phyloP scores from a whole-genome alignment of 2,113 vertebrate species.

The Lepisosteus osseus region DNA sequence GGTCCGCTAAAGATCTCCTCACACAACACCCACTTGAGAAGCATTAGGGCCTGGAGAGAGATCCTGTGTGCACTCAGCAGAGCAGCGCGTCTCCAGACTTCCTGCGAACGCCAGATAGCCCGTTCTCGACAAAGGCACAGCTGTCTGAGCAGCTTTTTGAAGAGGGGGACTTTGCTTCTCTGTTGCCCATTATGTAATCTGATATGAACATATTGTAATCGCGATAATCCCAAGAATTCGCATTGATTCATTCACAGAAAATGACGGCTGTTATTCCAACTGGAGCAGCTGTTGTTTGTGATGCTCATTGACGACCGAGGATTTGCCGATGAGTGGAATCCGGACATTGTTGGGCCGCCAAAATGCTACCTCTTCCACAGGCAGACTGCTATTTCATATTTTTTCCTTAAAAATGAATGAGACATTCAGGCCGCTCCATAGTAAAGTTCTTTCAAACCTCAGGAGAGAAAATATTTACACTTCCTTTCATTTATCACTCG shows the following conservation, averaged over 20 bases:
- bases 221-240: conserved; percentile 31
- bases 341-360: not conserved
- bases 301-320: rapidly evolving
- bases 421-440: not conserved
- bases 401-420: conserved; percentile 9
- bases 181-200: conserved; percentile 12
- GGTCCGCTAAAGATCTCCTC: not conserved
- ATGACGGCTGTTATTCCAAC: not conserved
- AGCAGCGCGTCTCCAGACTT: not conserved
- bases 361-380: not conserved
- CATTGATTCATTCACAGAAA: not conserved
- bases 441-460: conserved; percentile 9
- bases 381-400: not conserved
- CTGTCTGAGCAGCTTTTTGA: not conserved
- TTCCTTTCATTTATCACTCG: conserved; percentile 4
- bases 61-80: conserved; percentile 1
- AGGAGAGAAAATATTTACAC: conserved; percentile 5
- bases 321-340: conserved; percentile 13
- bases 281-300: conserved; percentile 31
- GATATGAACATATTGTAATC: conserved; percentile 26
- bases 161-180: not conserved
- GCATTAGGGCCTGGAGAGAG: not conserved
- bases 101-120: not conserved
- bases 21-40: conserved; percentile 6
- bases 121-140: conserved; percentile 17